Percentiles rank a stretch among this genome's conserved stretches.
These are phyloP conservation scores for Centropyge bicolor DNA, from an alignment of 2,797 vertebrate species.

Conservation along the genomic window DNA sequence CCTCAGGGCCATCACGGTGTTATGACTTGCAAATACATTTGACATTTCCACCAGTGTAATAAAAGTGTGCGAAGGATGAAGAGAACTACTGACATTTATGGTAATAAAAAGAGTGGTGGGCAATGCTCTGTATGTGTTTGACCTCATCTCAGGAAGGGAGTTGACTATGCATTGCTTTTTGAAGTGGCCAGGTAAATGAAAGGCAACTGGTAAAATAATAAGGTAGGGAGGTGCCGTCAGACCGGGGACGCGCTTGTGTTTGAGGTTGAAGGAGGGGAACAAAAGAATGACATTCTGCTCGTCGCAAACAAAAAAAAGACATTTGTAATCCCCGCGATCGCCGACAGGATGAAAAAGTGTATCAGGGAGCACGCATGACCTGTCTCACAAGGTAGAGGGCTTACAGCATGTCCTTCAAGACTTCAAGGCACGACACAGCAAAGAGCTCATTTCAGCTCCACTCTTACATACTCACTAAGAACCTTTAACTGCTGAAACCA, in stretches of 20 bases:
- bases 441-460: conserved; percentile 45
- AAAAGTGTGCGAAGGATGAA: conserved; percentile 82
- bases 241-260: conserved; percentile 35
- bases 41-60: conserved; percentile 84
- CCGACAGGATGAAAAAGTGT: conserved; percentile 65
- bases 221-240: conserved; percentile 54
- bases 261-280: conserved; percentile 59
- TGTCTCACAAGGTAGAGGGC: conserved; percentile 59
- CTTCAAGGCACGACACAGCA: conserved; percentile 65
- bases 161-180: conserved; percentile 87
- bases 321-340: conserved; percentile 68
- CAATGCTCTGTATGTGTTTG: conserved; percentile 76
- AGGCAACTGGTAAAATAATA: conserved; percentile 77
- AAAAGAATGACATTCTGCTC: conserved; percentile 78
- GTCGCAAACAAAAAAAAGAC: conserved; percentile 47
- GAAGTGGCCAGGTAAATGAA: conserved; percentile 83
- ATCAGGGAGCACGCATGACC: conserved; percentile 71
- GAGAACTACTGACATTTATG: conserved; percentile 87
- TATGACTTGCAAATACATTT: conserved; percentile 80
- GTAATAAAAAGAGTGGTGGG: conserved; percentile 82
- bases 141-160: conserved; percentile 78
- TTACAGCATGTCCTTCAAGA: conserved; percentile 68
- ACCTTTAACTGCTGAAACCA: no score
- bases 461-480: no score
- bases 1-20: conserved; percentile 56